Conservation (phyloP, 2,797 vertebrate genomes). For the Platyrinchus mystaceus region DNA sequence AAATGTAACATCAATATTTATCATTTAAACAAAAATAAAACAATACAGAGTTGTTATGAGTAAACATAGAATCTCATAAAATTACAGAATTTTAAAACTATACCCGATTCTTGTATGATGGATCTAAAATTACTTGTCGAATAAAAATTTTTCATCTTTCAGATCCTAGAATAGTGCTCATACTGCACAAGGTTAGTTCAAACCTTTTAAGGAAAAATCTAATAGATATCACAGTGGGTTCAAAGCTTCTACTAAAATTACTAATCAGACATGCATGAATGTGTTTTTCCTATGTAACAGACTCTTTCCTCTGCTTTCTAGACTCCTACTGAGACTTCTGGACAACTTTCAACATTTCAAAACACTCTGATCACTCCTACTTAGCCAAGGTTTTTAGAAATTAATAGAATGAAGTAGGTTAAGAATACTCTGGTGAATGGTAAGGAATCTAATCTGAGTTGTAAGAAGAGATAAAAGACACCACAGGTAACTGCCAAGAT, state of each 20-base stretch:
- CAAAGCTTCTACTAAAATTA: neutral
- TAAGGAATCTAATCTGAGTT: neutral
- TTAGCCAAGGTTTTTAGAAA: neutral
- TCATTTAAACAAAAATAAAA: neutral
- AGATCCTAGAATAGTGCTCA: accelerated
- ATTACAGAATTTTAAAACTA: neutral
- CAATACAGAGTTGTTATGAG: neutral
- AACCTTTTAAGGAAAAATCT: neutral
- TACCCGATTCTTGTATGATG: neutral
- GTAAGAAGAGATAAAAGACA: neutral
- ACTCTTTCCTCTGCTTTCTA: neutral
- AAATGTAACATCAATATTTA: neutral
- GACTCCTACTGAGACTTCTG: neutral
- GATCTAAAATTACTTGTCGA: neutral
- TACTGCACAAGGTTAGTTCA: neutral
- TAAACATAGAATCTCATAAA: neutral
- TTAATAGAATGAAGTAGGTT: neutral
- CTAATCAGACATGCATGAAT: neutral
- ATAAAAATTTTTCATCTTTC: neutral
- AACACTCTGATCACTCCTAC: neutral
- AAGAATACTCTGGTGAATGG: neutral
- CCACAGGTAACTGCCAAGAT: neutral
- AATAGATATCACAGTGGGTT: neutral
- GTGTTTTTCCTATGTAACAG: neutral
- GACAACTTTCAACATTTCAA: neutral